Conservation (phyloP, 37 sponge, comb jelly and placozoan species). For the Amphimedon queenslandica region DNA sequence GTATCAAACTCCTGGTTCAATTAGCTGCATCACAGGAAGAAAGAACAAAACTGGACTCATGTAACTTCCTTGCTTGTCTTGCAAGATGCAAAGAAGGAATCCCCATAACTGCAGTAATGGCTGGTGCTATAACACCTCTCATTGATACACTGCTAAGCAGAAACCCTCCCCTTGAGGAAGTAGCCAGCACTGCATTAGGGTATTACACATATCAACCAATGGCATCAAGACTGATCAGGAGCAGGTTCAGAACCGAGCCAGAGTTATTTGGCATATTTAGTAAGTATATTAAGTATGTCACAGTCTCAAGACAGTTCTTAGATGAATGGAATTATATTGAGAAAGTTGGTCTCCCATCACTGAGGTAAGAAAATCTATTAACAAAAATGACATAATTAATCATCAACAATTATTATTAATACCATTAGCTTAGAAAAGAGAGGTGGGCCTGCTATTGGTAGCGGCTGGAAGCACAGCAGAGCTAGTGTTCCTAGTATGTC, state of each 20-base stretch:
- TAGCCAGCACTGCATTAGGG: slow-evolving; percentile 67
- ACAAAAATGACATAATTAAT: background rate
- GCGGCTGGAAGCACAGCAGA: background rate
- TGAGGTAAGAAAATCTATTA: slow-evolving; percentile 33
- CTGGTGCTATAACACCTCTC: slow-evolving; percentile 64
- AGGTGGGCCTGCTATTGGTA: background rate
- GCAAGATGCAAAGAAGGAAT: slow-evolving; percentile 57
- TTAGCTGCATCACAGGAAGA: slow-evolving; percentile 40
- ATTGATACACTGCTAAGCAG: slow-evolving; percentile 33
- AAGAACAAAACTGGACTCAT: slow-evolving; percentile 43
- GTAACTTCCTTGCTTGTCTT: slow-evolving; percentile 56
- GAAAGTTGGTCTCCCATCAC: slow-evolving; percentile 40
- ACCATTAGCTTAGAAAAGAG: background rate
- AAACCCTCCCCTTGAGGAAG: slow-evolving; percentile 44
- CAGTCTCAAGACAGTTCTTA: slow-evolving; percentile 51
- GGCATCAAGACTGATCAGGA: slow-evolving; percentile 48
- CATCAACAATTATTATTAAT: background rate
- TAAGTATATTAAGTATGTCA: slow-evolving; percentile 10
- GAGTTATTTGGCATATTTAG: slow-evolving; percentile 48
- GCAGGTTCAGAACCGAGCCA: slow-evolving; percentile 62
- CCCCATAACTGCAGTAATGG: slow-evolving; percentile 54
- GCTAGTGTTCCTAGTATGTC: too few relatives aligned
- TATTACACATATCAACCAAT: slow-evolving; percentile 65
- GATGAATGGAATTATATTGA: slow-evolving; percentile 28
- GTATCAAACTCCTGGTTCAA: slow-evolving; percentile 49